These are phyloP conservation scores for Barbus barbus DNA, from an alignment of 2,113 vertebrate species.

Conservation along the genomic window DNA sequence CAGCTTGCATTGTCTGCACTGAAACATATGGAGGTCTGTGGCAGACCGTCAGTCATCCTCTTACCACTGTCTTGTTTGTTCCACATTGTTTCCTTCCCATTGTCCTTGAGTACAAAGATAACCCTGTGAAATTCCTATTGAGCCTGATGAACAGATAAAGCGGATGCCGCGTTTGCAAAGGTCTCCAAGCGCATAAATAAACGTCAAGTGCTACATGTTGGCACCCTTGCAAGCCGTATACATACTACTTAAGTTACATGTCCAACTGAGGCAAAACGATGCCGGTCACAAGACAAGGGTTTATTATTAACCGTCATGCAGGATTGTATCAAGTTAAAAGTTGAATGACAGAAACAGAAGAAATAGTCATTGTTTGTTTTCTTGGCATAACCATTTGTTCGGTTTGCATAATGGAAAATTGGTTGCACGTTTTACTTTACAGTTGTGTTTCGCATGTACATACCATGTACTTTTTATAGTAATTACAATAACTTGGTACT, in stretches of 20 bases:
- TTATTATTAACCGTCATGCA: background rate
- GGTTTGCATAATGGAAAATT: too few species aligned
- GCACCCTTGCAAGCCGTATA: conserved; percentile 19
- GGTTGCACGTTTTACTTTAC: background rate
- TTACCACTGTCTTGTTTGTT: conserved; percentile 28
- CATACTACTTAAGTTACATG: conserved; percentile 20
- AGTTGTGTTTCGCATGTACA: background rate
- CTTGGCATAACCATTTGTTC: background rate
- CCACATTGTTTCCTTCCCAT: conserved; percentile 52
- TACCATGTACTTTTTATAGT: too few species aligned
- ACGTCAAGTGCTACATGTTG: conserved; percentile 36
- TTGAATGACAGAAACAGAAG: background rate
- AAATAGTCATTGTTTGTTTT: background rate
- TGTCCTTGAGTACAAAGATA: conserved; percentile 62
- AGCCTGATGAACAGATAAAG: conserved; percentile 24
- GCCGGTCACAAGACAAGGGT: background rate
- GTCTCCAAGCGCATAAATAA: conserved; percentile 51
- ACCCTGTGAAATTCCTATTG: conserved; percentile 52
- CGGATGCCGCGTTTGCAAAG: conserved; percentile 41
- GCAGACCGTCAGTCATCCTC: background rate
- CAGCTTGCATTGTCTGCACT: background rate
- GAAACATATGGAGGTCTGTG: background rate
- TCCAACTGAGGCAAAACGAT: background rate
- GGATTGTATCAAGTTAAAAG: background rate
- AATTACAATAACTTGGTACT: too few species aligned